phyloP scores from a whole-genome alignment of 2,797 vertebrate species.

The Uromys caudimaculatus region DNA sequence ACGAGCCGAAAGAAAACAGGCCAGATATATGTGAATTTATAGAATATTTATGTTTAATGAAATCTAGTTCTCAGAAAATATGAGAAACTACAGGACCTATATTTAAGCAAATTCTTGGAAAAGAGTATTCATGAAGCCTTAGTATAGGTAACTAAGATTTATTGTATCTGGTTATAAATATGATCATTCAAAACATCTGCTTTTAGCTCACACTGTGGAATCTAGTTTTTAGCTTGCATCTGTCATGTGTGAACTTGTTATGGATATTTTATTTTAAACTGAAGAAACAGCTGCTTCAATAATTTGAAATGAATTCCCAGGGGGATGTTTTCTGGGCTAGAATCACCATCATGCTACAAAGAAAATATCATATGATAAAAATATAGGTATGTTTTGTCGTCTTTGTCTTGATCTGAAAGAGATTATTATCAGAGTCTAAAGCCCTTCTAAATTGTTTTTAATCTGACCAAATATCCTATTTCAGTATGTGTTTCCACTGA shows the following conservation, averaged over 20 bases:
- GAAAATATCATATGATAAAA: constrained; percentile 85
- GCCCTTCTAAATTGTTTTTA: constrained; percentile 62
- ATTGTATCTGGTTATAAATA: constrained; percentile 84
- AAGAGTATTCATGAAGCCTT: constrained; percentile 70
- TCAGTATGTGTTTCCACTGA: constrained; percentile 58
- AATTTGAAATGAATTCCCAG: constrained; percentile 89
- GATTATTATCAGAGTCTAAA: constrained; percentile 68
- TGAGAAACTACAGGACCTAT: constrained; percentile 75
- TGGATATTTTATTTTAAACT: constrained; percentile 89
- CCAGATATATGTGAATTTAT: constrained; percentile 51
- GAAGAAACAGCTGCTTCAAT: constrained; percentile 90
- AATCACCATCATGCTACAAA: constrained; percentile 80
- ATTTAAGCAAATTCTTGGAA: constrained; percentile 75
- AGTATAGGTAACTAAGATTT: constrained; percentile 78
- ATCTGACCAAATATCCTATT: constrained; percentile 15
- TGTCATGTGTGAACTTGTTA: constrained; percentile 92
- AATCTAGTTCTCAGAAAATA: constrained; percentile 69
- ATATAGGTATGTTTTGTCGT: constrained; percentile 76
- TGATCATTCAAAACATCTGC: constrained; percentile 90
- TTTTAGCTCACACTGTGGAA: constrained; percentile 88
- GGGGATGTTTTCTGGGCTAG: constrained; percentile 81
- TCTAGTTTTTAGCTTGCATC: constrained; percentile 89
- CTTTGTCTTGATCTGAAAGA: constrained; percentile 83
- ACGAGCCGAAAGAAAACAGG: constrained; percentile 27
- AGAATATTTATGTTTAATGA: constrained; percentile 73